phyloP scores from a whole-genome alignment of 2,888 invertebrate species.

The Zelleria hepariella region DNA sequence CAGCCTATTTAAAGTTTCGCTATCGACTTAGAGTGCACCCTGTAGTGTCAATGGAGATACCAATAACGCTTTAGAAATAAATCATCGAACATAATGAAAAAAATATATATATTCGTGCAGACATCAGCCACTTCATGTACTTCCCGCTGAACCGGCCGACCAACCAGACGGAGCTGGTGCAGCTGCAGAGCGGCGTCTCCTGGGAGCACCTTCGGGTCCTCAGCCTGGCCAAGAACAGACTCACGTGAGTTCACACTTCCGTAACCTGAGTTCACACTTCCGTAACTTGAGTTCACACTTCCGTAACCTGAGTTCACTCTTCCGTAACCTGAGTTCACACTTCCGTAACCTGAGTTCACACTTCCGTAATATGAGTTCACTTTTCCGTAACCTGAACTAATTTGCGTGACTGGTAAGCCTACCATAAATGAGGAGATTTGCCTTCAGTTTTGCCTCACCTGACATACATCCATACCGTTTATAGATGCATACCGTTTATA shows the following conservation, averaged over 20 bases:
- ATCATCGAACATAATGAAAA: not conserved
- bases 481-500: too few relatives aligned
- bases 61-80: not conserved
- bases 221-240: constrained; percentile 41
- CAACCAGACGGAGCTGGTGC: constrained; percentile 40
- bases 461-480: too few relatives aligned
- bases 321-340: not conserved
- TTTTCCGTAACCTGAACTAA: too few relatives aligned
- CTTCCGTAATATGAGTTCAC: not conserved
- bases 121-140: constrained; percentile 55
- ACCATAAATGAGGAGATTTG: too few relatives aligned
- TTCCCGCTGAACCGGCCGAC: constrained; percentile 37
- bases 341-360: not conserved
- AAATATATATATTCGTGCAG: too few relatives aligned
- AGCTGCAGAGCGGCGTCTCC: constrained; percentile 25
- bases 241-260: constrained; percentile 45
- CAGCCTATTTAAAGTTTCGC: too few relatives aligned
- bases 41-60: too few relatives aligned
- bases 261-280: not conserved
- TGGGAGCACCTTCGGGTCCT: constrained; percentile 41
- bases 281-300: not conserved
- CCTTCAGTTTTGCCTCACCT: too few relatives aligned
- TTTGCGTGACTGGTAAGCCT: too few relatives aligned
- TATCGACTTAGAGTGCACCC: too few relatives aligned
- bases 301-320: not conserved